Base-by-base conservation (phyloP, 1,140 invertebrate genomes). In the Sinonovacula constricta region DNA sequence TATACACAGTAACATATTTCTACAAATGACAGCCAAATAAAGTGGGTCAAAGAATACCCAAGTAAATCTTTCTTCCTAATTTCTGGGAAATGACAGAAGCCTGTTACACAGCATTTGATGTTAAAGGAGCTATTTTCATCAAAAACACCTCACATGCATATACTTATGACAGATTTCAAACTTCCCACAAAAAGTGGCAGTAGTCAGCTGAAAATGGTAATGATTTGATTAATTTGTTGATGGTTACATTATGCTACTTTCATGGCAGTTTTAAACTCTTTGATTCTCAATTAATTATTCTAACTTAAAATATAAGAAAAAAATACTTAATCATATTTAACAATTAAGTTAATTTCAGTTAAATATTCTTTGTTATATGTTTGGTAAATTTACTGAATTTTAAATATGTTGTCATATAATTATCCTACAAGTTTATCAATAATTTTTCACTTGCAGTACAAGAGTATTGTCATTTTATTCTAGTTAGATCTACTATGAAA, bases 401-500 rank as follows among this genome's bases (percentile, higher is more conserved):
- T 39, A 34, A 62, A 39, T 39, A 39, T 22, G 49, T 39, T 63
- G 57, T 30, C 36, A 60, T 31, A 1, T 30, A 14, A 2, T 33
- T 60, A 60, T 33, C 57, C 31, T 18, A 18, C 24, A 59, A 59
- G 5, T 3, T 59, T 18, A 7, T 49, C 39, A 49, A 49, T 49
- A 18, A 49, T 18, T 18, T 49, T 49, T 7, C 18, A 7, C 7
- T 49, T 7, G 54, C 24, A 56, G 5, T 7, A 63, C 30, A 66
- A 57, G 10, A 10, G 18, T 10, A 22, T 57, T 57, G 7, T 28
- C 18, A 22, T 57, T 28, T 57, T 22, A 24, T 57, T 10, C 18
- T n/a, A 10, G 7, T 22, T 12, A 12, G 18, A 57, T 22, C 28
- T 36, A 24, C 33, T 74, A 66, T 63, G 49, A 84, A 79, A 86